Evolutionary conservation across 2,797 vertebrate species (phyloP).

Genomic region (Xiphophorus birchmanni): DNA sequence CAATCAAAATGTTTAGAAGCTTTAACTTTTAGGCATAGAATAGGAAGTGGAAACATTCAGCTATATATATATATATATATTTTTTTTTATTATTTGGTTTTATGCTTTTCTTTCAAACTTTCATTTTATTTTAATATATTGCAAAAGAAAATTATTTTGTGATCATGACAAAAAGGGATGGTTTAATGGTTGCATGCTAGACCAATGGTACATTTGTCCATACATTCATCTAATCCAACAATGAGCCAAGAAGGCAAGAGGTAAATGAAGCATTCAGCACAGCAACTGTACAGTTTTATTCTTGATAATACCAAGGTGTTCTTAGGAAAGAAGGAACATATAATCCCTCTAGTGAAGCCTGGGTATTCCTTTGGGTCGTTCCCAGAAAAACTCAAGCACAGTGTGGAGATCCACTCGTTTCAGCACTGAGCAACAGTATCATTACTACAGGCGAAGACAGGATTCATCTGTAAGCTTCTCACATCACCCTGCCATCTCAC

Average conservation of each 20-base stretch:
- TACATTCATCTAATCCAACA: background rate
- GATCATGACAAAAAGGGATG: no score
- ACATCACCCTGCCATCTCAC: background rate
- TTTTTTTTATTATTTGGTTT: no score
- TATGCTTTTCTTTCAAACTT: background rate
- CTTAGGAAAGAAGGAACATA: background rate
- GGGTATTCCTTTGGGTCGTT: background rate
- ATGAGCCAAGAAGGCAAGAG: background rate
- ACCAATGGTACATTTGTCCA: background rate
- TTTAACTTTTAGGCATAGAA: background rate
- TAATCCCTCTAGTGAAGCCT: background rate
- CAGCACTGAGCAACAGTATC: background rate
- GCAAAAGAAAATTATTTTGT: background rate
- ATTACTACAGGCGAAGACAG: background rate
- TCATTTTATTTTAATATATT: background rate
- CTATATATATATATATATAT: no score
- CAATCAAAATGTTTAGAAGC: conserved; percentile 1
- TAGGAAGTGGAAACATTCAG: background rate
- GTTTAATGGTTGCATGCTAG: background rate
- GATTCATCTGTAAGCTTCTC: background rate
- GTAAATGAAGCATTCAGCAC: background rate
- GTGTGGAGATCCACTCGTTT: background rate
- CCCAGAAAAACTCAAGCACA: background rate
- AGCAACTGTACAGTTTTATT: background rate
- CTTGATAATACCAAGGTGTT: background rate